Base-by-base conservation (phyloP, 2,797 vertebrate genomes). In the Gymnopithys bicolor region DNA sequence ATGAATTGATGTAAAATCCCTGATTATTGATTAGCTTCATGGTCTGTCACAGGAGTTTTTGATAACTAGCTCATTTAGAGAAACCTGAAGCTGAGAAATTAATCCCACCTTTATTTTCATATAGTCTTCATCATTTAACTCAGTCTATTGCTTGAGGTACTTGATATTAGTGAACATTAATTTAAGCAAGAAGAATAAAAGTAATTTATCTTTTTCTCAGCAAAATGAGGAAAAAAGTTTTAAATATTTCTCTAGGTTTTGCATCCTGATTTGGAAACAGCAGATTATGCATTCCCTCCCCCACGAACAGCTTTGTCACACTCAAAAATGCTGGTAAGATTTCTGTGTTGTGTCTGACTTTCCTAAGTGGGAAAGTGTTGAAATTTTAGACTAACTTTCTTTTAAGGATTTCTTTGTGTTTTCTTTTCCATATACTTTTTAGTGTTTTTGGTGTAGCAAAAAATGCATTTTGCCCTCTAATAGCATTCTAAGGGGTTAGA, bases 261-360 rank as follows among this genome's bases (percentile, higher is more conserved):
- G 95, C 98, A 99, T 97, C 99, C 99, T 68, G 99, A 99, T 98
- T 97, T 99, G 97, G 99, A 99, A 98, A 98, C 99, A 93, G 99
- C 99, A 95, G 99, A 99, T 98, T 98, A 99, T 97, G 99, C 99
- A 15, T 99, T 99, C 92, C 99, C 99, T 95, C 99, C 99, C 12
- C 98, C 98, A 91, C 98, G 99, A 96, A 98, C 98, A 58, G 98
- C 99, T 89, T 97, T 99, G 81, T 99, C 99, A 64, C 99, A 99
- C 95, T 98, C 98, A 87, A 99, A 99, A 97, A 98, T 99, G 97
- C 98, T 99, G 99, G 99, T 99, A 98, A 99, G 98, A 96, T 85
- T 90, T 95, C 91, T 84, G 58, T 80, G 88, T 81, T 90, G 37
- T 85, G 82, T 90, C 84, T 94, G 60, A 89, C 35, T 76, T 92